A percentile compares a stretch with the other conserved stretches of the same genome.
Conservation (phyloP, 2,113 vertebrate genomes). For the Gallinago paraguaiae region DNA sequence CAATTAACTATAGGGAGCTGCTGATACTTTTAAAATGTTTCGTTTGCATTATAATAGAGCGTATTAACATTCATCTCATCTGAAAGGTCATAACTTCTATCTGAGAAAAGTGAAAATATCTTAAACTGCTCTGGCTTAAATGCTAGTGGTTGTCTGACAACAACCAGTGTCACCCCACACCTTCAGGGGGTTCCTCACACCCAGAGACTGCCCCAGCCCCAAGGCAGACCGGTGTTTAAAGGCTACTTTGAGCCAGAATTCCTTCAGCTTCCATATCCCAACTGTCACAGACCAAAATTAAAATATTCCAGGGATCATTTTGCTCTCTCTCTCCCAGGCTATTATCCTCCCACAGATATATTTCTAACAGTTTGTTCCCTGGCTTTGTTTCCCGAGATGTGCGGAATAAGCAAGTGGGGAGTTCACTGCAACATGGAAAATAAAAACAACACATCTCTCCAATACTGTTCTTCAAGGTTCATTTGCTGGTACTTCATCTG, state of each 20-base stretch:
- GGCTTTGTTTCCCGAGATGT: not conserved
- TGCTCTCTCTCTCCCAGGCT: not conserved
- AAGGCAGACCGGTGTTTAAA: accelerated
- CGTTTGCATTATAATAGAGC: not conserved
- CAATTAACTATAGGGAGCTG: not conserved
- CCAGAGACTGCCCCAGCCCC: accelerated
- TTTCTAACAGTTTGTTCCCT: not conserved
- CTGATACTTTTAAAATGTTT: not conserved
- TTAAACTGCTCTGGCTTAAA: not conserved
- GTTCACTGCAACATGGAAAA: not conserved
- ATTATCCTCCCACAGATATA: not conserved
- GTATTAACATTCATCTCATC: not conserved
- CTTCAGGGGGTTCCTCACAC: not conserved
- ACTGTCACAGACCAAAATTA: not conserved
- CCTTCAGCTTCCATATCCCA: not conserved
- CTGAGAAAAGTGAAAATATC: not conserved
- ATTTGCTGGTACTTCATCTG: not conserved
- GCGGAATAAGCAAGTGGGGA: not conserved
- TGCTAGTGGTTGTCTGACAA: not conserved
- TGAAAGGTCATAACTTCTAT: not conserved
- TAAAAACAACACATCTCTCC: not conserved
- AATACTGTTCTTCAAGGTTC: not conserved
- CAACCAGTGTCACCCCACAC: not conserved
- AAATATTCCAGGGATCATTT: not conserved
- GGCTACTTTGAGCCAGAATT: not conserved